Evolutionary conservation across 1,140 invertebrate genomes (phyloP).

Genomic region (Euura saliciscinereae): DNA sequence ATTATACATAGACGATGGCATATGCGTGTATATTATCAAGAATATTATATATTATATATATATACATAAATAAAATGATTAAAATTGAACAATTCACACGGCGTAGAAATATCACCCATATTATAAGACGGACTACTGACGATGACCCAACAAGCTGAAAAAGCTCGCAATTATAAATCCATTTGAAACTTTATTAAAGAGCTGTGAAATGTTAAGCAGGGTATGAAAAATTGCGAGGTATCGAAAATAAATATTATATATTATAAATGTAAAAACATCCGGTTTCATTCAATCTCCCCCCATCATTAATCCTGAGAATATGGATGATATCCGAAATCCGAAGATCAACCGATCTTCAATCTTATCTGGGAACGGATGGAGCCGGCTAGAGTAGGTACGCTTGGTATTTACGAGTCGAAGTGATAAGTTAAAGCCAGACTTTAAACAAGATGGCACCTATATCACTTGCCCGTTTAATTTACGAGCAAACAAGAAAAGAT

Average conservation of each 20-base stretch:
- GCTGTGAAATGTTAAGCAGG: not conserved
- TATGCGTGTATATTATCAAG: too few relatives aligned
- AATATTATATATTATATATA: too few relatives aligned
- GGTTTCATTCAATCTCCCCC: not conserved
- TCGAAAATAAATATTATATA: slow-evolving; percentile 14
- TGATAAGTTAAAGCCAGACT: slow-evolving; percentile 12
- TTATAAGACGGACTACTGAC: not conserved
- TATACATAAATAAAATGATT: too few relatives aligned
- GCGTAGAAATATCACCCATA: not conserved
- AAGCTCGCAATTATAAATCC: not conserved
- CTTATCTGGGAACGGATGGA: not conserved
- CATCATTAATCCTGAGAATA: not conserved
- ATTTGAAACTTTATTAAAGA: not conserved
- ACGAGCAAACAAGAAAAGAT: slow-evolving; percentile 42
- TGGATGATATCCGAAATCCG: not conserved
- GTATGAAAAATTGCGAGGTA: not conserved
- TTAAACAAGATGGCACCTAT: slow-evolving; percentile 40
- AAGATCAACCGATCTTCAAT: not conserved
- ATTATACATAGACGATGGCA: not conserved
- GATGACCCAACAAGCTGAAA: not conserved
- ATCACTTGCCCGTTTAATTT: slow-evolving; percentile 40
- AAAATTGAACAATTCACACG: too few relatives aligned
- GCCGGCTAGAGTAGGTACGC: not conserved
- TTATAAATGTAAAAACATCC: not conserved
- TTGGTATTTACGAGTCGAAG: slow-evolving; percentile 1